These are phyloP conservation scores for Arizona elegans DNA, from an alignment of 2,113 vertebrate species.

Conservation along the genomic window DNA sequence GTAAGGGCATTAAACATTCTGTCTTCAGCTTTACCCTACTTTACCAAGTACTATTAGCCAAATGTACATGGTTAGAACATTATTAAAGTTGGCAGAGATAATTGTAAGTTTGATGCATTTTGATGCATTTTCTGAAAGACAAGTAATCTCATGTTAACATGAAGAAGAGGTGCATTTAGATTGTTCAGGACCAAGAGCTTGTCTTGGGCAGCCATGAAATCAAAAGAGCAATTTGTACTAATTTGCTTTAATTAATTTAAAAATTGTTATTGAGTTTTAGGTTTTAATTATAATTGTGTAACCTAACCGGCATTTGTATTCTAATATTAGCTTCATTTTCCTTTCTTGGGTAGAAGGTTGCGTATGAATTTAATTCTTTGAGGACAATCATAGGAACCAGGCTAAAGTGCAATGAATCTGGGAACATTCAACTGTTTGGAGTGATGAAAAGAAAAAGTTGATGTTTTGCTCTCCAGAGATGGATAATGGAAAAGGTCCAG, in stretches of 20 bases:
- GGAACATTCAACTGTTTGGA: not conserved
- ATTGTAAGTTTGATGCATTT: not conserved
- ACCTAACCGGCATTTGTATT: not conserved
- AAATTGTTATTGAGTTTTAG: not conserved
- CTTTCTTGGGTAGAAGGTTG: not conserved
- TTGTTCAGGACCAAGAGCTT: not conserved
- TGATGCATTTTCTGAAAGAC: not conserved
- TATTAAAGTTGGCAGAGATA: not conserved
- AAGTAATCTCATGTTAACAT: not conserved
- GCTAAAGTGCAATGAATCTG: not conserved
- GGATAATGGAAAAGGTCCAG: not conserved
- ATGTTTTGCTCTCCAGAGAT: not conserved
- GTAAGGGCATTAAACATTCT: not conserved
- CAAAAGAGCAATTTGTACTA: not conserved
- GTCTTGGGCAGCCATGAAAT: not conserved
- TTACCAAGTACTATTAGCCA: not conserved
- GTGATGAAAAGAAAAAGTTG: not conserved
- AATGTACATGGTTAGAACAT: not conserved
- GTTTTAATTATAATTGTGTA: not conserved
- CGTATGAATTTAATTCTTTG: not conserved
- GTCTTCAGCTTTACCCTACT: not conserved
- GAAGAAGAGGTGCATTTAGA: not conserved
- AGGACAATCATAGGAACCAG: too few species aligned
- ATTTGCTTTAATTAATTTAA: not conserved
- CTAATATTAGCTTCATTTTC: not conserved